Conservation (phyloP, 2,113 vertebrate species). For the Eulacestoma nigropectus region DNA sequence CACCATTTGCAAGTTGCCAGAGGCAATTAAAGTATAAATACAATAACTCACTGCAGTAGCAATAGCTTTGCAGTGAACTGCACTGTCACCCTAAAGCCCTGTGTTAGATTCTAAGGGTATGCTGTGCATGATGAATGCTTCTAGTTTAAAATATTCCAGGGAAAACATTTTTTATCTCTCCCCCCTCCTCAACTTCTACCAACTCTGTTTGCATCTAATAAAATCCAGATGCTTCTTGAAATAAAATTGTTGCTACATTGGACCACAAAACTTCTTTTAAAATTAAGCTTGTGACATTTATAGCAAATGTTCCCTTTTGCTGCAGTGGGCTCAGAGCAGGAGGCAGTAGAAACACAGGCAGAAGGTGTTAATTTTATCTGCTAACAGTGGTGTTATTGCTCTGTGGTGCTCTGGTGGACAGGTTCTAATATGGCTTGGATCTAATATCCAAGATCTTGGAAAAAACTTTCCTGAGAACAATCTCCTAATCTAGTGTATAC, state of each 20-base stretch:
- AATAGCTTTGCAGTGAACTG: conserved; percentile 20
- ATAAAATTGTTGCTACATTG: background rate
- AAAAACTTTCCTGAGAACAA: background rate
- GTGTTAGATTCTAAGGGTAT: background rate
- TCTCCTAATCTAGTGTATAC: background rate
- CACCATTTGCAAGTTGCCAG: background rate
- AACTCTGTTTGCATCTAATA: conserved; percentile 20
- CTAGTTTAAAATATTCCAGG: conserved; percentile 36
- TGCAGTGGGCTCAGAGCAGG: background rate
- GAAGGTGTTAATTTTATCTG: background rate
- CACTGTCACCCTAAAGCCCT: background rate
- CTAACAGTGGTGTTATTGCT: background rate
- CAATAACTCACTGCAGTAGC: conserved; percentile 12
- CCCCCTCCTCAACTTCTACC: background rate
- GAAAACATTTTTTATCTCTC: conserved; percentile 26
- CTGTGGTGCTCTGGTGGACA: background rate
- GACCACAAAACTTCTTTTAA: background rate
- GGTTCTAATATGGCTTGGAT: background rate
- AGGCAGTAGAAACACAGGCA: background rate
- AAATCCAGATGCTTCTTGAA: conserved; percentile 31
- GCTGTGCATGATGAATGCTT: conserved; percentile 16
- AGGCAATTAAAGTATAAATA: background rate
- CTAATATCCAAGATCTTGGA: background rate
- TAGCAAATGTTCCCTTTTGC: background rate
- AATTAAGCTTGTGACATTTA: background rate